Percentiles rank a stretch among this genome's conserved stretches.
Conservation (phyloP, 2,797 vertebrate genomes). For the Lithobates pipiens region DNA sequence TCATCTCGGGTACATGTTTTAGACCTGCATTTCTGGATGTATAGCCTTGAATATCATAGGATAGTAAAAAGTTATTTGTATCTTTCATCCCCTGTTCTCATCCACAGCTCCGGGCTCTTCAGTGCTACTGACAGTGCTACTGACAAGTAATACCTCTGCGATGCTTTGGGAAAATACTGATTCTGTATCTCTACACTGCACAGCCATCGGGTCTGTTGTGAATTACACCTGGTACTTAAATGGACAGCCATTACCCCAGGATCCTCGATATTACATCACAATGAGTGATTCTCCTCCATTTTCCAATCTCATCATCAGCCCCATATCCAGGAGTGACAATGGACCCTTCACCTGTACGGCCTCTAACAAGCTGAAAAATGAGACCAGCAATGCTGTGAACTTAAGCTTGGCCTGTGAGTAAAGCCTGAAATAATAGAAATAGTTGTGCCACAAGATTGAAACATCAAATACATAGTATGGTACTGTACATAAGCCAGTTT, state of each 20-base stretch:
- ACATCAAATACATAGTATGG: too few species aligned
- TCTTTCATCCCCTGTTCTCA: neutral
- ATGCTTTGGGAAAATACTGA: conserved; percentile 10
- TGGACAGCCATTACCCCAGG: neutral
- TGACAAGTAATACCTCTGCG: neutral
- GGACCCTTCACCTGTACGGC: conserved; percentile 27
- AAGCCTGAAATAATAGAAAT: neutral
- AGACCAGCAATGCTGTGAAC: neutral
- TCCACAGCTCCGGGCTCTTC: conserved; percentile 10
- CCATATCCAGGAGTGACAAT: neutral
- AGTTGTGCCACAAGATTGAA: too few species aligned
- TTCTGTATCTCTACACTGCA: conserved; percentile 6
- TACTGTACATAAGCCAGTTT: too few species aligned
- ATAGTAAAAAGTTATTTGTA: neutral
- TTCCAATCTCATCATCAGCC: conserved; percentile 29
- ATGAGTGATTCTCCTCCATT: neutral
- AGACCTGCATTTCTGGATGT: too few species aligned
- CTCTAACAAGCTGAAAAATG: neutral
- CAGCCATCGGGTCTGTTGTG: conserved; percentile 7
- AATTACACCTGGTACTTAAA: conserved; percentile 25
- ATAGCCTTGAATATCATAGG: too few species aligned
- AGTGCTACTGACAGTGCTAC: neutral
- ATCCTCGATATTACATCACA: conserved; percentile 11
- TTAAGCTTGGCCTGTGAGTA: conserved; percentile 27
- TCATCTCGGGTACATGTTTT: too few species aligned